These are phyloP conservation scores for Pecten maximus DNA, from an alignment of 2,888 invertebrate species.

Conservation along the genomic window DNA sequence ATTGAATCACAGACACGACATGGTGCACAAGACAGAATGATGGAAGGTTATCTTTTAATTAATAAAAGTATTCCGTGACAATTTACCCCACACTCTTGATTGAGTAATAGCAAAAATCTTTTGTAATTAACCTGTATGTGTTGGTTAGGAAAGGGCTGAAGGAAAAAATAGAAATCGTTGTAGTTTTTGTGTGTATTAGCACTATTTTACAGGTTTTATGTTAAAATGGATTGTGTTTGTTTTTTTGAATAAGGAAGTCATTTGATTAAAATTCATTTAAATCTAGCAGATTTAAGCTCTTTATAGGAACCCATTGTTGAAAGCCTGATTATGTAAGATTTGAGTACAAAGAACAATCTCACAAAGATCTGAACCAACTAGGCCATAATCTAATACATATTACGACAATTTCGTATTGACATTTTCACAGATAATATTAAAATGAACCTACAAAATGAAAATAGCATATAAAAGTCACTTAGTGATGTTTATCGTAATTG, in stretches of 20 bases:
- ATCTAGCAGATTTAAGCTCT: neutral
- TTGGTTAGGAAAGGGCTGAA: neutral
- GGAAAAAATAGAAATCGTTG: neutral
- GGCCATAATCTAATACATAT: neutral
- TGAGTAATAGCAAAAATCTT: conserved; percentile 2
- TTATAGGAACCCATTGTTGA: neutral
- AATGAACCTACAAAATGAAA: neutral
- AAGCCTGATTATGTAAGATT: neutral
- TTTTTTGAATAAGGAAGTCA: neutral
- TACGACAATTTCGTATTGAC: neutral
- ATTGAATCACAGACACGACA: neutral
- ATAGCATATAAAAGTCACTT: neutral
- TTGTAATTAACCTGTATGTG: neutral
- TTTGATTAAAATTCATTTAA: neutral
- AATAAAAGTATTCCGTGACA: conserved; percentile 31
- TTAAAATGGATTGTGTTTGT: neutral
- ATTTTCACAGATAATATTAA: neutral
- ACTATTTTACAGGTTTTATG: neutral
- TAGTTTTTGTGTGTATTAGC: neutral
- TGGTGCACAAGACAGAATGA: neutral
- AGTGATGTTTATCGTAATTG: neutral
- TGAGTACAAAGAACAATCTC: neutral
- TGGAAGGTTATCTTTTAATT: conserved; percentile 33
- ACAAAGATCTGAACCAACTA: neutral
- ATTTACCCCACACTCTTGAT: neutral